Conservation (phyloP, 2,113 vertebrate species). For the Pholis gunnellus region DNA sequence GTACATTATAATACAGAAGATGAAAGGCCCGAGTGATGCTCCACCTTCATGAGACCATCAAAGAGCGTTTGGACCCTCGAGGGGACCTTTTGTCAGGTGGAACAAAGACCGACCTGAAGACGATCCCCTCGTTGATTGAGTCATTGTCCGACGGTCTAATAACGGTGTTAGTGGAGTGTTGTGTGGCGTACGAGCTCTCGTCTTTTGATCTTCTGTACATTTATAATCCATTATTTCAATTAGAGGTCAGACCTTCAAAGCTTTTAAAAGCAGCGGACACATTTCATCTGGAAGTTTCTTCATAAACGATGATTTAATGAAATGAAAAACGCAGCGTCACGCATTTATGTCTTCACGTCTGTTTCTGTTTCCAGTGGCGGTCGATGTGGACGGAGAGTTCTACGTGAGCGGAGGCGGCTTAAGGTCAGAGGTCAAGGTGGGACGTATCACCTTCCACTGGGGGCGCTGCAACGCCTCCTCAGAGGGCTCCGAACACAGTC, state of each 20-base stretch:
- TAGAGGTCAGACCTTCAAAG: conserved; percentile 14
- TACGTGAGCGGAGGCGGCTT: conserved; percentile 91
- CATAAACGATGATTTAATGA: neutral
- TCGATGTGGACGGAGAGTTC: conserved; percentile 92
- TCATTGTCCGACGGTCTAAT: conserved; percentile 17
- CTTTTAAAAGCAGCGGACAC: neutral
- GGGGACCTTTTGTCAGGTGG: conserved; percentile 42
- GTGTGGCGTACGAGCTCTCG: neutral
- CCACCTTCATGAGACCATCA: conserved; percentile 42
- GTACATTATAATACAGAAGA: conserved; percentile 11
- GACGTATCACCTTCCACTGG: conserved; percentile 96
- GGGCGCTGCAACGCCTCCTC: conserved; percentile 94
- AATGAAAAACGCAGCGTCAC: neutral
- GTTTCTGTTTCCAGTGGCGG: conserved; percentile 86
- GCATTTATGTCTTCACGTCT: neutral
- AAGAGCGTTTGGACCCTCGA: conserved; percentile 35
- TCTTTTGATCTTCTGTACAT: conserved; percentile 45
- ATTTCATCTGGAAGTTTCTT: neutral
- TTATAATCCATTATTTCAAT: conserved; percentile 10
- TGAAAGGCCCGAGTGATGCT: conserved; percentile 38
- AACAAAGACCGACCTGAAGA: conserved; percentile 38
- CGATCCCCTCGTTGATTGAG: neutral
- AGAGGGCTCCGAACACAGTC: conserved; percentile 95
- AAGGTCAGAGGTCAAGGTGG: conserved; percentile 90
- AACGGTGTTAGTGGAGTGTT: conserved; percentile 27